Evolutionary conservation across 2,113 vertebrate species (phyloP), one percentile per base, ranked within the genome.

Genomic region (Rana temporaria): DNA sequence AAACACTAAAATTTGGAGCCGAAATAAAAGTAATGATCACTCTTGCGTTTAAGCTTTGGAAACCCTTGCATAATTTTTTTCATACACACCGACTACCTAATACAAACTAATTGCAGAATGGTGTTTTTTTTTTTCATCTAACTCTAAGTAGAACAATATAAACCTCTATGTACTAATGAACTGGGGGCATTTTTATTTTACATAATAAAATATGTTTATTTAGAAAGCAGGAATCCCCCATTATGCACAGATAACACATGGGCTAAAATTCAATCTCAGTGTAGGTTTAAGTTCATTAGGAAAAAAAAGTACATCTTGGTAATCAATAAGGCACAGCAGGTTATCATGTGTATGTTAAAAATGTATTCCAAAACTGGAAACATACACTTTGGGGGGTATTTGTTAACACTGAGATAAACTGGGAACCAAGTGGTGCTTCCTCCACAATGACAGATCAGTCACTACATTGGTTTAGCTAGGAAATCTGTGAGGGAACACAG

Each of bases 251-350:
- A 1, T 17, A 70, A 30, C 11, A n/a, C 4, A 24, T 70, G 42
- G 70, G 26, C 26, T n/a, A 57, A 32, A 9, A 30, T 38, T 6
- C 24, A 14, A 73, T 11, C 18, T 73, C 26, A 1, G 32, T 57
- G 30, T 16, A 11, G 55, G 6, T 5, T 55, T 55, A 55, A 22
- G 20, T 26, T 26, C 22, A 55, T 32, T 1, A 14, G 26, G 22
- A 48, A 6, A 48, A 48, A 18, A 14, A 62, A 22, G 57, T 75
- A 59, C 9, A 12, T 75, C 12, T 34, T 38, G 12, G 19, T 53
- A 68, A 83, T 71, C 20, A 48, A 32, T 75, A 83, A 83, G 72
- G 81, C 71, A 83, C 64, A 57, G 62, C 30, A 68, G 72, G 81
- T 48, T 76, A 20, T 15, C 63, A 32, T 81, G 42, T 18, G 48